Conservation (phyloP, 2,113 vertebrate species). For the Pteropus alecto region DNA sequence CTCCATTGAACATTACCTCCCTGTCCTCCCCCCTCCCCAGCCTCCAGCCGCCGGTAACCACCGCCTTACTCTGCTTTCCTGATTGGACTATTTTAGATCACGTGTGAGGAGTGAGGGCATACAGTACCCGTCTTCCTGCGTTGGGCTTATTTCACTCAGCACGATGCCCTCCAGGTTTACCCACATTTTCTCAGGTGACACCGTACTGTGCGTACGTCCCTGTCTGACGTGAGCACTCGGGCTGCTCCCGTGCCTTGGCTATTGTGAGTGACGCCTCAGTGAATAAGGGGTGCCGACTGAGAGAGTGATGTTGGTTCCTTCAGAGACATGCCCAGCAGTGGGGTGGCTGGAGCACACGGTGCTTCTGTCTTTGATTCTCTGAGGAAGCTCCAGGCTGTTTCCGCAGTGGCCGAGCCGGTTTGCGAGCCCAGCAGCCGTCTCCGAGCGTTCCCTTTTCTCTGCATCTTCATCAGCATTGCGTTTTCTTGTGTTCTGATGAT, state of each 20-base stretch:
- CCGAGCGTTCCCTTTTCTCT: neutral
- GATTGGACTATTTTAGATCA: neutral
- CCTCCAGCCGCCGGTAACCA: no score
- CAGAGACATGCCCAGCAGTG: neutral
- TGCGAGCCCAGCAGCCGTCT: neutral
- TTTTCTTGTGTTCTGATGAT: neutral
- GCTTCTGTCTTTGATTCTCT: neutral
- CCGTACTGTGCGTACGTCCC: no score
- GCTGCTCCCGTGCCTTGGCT: neutral
- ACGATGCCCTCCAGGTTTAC: neutral
- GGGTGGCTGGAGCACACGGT: neutral
- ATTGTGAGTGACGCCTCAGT: neutral
- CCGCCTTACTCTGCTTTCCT: neutral
- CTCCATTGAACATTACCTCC: neutral
- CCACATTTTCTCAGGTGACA: rapidly evolving
- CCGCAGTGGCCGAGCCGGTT: neutral
- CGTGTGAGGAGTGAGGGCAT: neutral
- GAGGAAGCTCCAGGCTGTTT: neutral
- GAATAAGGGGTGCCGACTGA: neutral
- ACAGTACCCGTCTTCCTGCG: no score
- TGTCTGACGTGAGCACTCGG: neutral
- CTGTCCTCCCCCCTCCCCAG: no score
- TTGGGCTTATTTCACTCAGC: neutral
- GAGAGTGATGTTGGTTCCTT: neutral
- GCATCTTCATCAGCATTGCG: neutral